phyloP scores from a whole-genome alignment of 1,140 invertebrate genomes.

The Musca domestica region DNA sequence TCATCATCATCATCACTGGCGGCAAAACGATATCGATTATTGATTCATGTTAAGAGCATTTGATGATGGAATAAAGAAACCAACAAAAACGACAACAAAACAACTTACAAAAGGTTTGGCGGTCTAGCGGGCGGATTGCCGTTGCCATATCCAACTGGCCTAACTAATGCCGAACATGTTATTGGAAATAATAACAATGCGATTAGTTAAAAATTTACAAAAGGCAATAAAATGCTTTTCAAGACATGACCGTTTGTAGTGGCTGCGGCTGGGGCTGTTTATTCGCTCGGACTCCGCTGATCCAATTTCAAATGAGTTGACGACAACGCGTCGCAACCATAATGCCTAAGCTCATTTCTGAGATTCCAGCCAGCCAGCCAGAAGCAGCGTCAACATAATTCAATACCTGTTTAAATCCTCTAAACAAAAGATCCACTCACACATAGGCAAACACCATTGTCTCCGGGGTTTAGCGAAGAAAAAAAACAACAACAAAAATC shows the following conservation, averaged over 20 bases:
- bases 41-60: not conserved
- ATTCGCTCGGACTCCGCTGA: conserved; percentile 43
- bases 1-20: not conserved
- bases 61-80: not conserved
- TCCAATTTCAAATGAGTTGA: conserved; percentile 52
- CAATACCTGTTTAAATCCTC: conserved; percentile 16
- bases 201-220: conserved; percentile 17
- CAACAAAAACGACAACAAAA: too few species aligned
- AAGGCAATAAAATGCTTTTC: conserved; percentile 6
- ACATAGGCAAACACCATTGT: not conserved
- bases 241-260: conserved; percentile 2
- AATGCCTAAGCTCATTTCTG: conserved; percentile 7
- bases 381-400: not conserved
- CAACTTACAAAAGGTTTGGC: too few species aligned
- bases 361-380: not conserved
- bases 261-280: conserved; percentile 32
- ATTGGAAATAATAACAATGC: conserved; percentile 17
- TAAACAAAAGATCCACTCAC: not conserved
- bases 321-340: conserved; percentile 32
- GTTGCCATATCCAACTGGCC: too few species aligned
- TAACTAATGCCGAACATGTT: not conserved
- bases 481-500: not conserved
- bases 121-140: not conserved
- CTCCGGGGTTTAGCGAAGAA: not conserved
- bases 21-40: not conserved